Percentiles rank a stretch among this genome's conserved stretches.
These are phyloP conservation scores for Sarcophaga bullata DNA, from an alignment of 1,140 invertebrate species.

Conservation along the genomic window DNA sequence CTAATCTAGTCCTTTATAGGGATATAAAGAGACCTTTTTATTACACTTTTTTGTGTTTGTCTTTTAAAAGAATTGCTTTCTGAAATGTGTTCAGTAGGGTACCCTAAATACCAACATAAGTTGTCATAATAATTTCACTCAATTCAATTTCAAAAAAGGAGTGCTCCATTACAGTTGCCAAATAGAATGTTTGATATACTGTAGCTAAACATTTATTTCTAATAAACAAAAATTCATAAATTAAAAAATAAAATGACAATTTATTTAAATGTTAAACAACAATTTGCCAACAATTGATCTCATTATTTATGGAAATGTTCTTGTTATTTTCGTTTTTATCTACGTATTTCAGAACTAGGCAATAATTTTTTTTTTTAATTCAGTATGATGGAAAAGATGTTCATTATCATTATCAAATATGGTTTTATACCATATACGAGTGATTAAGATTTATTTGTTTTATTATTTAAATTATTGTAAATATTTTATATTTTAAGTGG, in stretches of 20 bases:
- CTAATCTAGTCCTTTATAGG: no score
- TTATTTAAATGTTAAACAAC: conserved; percentile 15
- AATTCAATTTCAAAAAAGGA: neutral
- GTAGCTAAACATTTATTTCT: neutral
- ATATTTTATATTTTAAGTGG: neutral
- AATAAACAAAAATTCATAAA: conserved; percentile 6
- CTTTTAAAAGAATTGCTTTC: no score
- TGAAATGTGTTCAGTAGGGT: neutral
- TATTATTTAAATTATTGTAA: conserved; percentile 23
- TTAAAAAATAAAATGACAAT: conserved; percentile 5
- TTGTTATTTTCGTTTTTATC: neutral
- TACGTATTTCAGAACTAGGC: neutral
- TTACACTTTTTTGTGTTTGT: no score
- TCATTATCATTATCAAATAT: conserved; percentile 1
- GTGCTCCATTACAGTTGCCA: neutral
- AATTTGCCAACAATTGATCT: conserved; percentile 26
- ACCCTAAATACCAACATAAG: neutral
- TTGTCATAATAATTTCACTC: neutral
- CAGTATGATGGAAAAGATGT: neutral
- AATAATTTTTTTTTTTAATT: neutral
- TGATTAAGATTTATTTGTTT: conserved; percentile 14
- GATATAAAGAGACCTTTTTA: no score
- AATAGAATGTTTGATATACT: neutral
- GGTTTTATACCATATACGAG: neutral
- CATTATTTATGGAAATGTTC: conserved; percentile 18